Percentiles rank a stretch among this genome's conserved stretches.
Evolutionary conservation across 2,113 vertebrate genomes (phyloP).

Genomic region (Gobiocypris rarus): DNA sequence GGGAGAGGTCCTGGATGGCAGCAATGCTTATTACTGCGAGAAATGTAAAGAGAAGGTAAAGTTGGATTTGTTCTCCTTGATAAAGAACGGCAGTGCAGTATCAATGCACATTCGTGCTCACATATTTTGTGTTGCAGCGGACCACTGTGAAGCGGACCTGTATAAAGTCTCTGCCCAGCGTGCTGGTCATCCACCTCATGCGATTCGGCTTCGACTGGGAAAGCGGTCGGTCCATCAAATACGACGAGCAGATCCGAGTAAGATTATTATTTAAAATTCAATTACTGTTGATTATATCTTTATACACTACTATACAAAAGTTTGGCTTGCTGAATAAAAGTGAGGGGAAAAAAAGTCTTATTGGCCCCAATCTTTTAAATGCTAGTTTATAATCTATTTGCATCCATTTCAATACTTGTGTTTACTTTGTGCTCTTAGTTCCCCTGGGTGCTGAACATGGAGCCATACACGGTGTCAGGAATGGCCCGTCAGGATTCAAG

Average conservation of each 20-base stretch:
- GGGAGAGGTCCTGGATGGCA: constrained; percentile 98
- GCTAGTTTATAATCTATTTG: not conserved
- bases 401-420: not conserved
- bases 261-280: constrained; percentile 41
- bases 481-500: constrained; percentile 97
- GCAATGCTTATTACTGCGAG: constrained; percentile 98
- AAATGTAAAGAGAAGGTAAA: constrained; percentile 98
- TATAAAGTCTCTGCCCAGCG: constrained; percentile 93
- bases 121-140: constrained; percentile 78
- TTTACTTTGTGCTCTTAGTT: constrained; percentile 76
- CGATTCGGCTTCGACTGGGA: constrained; percentile 99
- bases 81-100: not conserved
- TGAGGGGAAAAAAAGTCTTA: too few relatives aligned
- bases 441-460: constrained; percentile 99
- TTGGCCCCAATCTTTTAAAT: not conserved
- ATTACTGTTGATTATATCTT: not conserved
- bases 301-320: too few relatives aligned
- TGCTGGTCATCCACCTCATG: constrained; percentile 98
- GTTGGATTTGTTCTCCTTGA: not conserved
- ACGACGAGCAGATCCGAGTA: constrained; percentile 98
- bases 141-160: constrained; percentile 97
- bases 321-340: not conserved
- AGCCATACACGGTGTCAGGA: constrained; percentile 96
- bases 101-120: not conserved
- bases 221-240: constrained; percentile 97